Evolutionary conservation across 2,113 vertebrate genomes (phyloP).

Genomic region (Grammomys dolichurus): DNA sequence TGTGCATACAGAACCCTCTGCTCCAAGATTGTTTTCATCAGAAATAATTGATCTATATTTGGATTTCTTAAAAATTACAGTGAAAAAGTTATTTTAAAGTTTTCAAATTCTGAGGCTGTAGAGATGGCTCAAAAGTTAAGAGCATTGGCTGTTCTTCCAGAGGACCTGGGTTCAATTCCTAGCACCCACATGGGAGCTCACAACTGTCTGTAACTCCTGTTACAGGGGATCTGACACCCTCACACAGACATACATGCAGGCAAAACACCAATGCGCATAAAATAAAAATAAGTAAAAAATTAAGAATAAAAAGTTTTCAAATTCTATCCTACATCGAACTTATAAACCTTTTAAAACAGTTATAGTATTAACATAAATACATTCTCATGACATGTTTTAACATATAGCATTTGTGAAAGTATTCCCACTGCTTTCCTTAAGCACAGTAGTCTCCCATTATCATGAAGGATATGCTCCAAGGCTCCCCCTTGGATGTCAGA

Average conservation of each 20-base stretch:
- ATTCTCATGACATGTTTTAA: background rate
- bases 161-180: background rate
- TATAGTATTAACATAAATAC: background rate
- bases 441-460: background rate
- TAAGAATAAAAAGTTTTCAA: background rate
- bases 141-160: background rate
- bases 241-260: background rate
- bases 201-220: background rate
- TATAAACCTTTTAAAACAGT: background rate
- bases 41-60: background rate
- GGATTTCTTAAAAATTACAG: background rate
- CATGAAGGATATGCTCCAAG: background rate
- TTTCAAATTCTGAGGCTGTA: background rate
- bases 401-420: background rate
- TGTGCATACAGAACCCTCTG: too few relatives aligned
- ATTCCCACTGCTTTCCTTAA: background rate
- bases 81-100: background rate
- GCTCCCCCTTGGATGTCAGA: background rate
- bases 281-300: background rate
- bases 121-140: background rate
- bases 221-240: background rate
- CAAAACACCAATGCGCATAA: background rate
- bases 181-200: background rate
- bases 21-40: background rate
- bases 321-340: background rate